These are phyloP conservation scores for Drosophila fungiperda DNA, from an alignment of 2,888 invertebrate genomes.

Conservation along the genomic window DNA sequence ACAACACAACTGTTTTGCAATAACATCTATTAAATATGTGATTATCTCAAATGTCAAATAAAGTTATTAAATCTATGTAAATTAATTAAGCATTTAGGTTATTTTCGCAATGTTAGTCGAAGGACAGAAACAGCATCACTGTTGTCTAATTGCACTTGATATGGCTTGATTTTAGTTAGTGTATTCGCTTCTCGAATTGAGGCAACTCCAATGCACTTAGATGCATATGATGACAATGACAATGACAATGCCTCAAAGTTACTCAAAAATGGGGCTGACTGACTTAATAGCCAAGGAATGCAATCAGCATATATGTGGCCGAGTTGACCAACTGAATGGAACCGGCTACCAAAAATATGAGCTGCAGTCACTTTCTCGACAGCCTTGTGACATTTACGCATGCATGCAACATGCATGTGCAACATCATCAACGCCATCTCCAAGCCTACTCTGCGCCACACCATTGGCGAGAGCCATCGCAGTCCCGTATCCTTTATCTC, in stretches of 20 bases:
- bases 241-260: slow-evolving; percentile 33
- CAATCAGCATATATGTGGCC: slow-evolving; percentile 63
- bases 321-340: slow-evolving; percentile 11
- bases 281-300: slow-evolving; percentile 79
- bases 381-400: slow-evolving; percentile 67
- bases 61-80: too few relatives aligned
- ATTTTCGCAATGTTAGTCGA: neutral
- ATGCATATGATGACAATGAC: slow-evolving; percentile 55
- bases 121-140: neutral
- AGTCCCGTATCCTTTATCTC: slow-evolving; percentile 4
- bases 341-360: slow-evolving; percentile 6
- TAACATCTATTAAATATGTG: neutral
- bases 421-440: slow-evolving; percentile 11
- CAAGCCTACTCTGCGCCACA: neutral
- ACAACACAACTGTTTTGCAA: neutral
- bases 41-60: too few relatives aligned
- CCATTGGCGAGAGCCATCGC: neutral
- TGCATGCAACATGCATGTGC: slow-evolving; percentile 40
- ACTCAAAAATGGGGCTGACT: slow-evolving; percentile 44
- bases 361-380: slow-evolving; percentile 35
- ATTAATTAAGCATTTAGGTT: too few relatives aligned
- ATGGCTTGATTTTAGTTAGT: neutral
- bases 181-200: neutral
- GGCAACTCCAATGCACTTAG: slow-evolving; percentile 1
- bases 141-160: neutral